Evolutionary conservation across 2,888 invertebrate genomes (phyloP).

Genomic region (Polyommatus icarus): DNA sequence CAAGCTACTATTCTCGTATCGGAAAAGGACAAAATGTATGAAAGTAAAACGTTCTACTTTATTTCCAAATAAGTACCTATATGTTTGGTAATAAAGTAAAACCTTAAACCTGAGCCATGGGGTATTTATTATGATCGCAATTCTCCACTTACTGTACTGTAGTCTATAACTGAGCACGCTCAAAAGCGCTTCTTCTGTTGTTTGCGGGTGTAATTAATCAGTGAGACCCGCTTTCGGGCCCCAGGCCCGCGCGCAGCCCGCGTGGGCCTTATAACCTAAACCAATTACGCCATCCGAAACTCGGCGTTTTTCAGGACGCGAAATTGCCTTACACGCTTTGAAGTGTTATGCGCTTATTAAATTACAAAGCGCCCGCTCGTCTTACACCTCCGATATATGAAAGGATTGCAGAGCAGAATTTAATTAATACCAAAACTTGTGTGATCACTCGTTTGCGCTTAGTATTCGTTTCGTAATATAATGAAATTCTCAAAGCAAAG

Average conservation of each 20-base stretch:
- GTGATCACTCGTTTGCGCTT: not conserved
- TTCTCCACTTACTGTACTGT: conserved; percentile 39
- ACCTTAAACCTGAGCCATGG: too few relatives aligned
- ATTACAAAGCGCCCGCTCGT: conserved; percentile 62
- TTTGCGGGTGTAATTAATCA: conserved; percentile 76
- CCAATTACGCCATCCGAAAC: conserved; percentile 75
- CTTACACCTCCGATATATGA: conserved; percentile 34
- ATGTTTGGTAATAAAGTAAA: too few relatives aligned
- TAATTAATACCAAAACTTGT: conserved; percentile 9
- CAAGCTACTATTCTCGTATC: too few relatives aligned
- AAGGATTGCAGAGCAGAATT: conserved; percentile 14
- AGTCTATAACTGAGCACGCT: conserved; percentile 54
- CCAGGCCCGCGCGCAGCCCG: not conserved
- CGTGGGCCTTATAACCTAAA: conserved; percentile 59
- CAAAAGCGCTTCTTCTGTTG: conserved; percentile 62
- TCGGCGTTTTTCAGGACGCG: conserved; percentile 73
- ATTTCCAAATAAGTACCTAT: too few relatives aligned
- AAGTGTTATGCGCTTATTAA: conserved; percentile 78
- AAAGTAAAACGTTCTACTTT: too few relatives aligned
- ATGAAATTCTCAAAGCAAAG: conserved; percentile 18
- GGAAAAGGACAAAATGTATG: too few relatives aligned
- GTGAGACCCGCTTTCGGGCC: conserved; percentile 51
- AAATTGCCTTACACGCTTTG: conserved; percentile 77
- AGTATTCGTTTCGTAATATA: not conserved
- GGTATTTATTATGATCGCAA: too few relatives aligned